These are phyloP conservation scores for Drosophila siamana DNA, from an alignment of 2,888 invertebrate species.

Conservation along the genomic window DNA sequence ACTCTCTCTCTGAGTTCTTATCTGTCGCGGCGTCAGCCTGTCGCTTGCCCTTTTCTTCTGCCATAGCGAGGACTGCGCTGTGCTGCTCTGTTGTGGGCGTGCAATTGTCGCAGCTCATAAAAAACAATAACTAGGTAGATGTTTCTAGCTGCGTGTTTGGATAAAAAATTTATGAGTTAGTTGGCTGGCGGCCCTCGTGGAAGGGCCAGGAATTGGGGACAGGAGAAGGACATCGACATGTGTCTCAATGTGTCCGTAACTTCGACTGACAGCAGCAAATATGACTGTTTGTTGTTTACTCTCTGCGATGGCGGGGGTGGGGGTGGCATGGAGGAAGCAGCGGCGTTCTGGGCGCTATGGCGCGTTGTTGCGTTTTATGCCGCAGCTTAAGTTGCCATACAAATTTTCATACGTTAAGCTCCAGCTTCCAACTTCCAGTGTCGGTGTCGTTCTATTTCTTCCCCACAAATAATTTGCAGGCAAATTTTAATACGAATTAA, in stretches of 20 bases:
- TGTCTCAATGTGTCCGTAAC: constrained; percentile 61
- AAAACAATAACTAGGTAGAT: constrained; percentile 71
- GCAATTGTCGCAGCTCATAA: constrained; percentile 78
- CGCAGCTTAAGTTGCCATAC: constrained; percentile 61
- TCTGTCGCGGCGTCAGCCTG: constrained; percentile 30
- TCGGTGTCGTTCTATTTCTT: not conserved
- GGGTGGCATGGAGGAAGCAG: not conserved
- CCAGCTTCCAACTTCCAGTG: not conserved
- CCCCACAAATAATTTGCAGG: constrained; percentile 59
- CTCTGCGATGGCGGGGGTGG: no score
- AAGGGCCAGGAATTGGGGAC: not conserved
- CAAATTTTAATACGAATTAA: constrained; percentile 65
- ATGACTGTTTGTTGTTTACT: constrained; percentile 31
- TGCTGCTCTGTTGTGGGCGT: constrained; percentile 47
- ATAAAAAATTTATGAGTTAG: constrained; percentile 77
- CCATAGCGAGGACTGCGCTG: not conserved
- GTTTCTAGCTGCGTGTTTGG: constrained; percentile 37
- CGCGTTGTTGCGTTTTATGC: constrained; percentile 70
- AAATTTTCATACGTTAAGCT: constrained; percentile 66
- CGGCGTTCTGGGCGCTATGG: not conserved
- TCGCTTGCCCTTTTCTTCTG: constrained; percentile 1
- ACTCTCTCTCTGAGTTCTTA: constrained; percentile 9
- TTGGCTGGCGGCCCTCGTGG: constrained; percentile 24
- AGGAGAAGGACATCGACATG: constrained; percentile 64
- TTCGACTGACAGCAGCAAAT: constrained; percentile 61